phyloP scores from a whole-genome alignment of 2,888 invertebrate genomes.

The Biston stratarius region DNA sequence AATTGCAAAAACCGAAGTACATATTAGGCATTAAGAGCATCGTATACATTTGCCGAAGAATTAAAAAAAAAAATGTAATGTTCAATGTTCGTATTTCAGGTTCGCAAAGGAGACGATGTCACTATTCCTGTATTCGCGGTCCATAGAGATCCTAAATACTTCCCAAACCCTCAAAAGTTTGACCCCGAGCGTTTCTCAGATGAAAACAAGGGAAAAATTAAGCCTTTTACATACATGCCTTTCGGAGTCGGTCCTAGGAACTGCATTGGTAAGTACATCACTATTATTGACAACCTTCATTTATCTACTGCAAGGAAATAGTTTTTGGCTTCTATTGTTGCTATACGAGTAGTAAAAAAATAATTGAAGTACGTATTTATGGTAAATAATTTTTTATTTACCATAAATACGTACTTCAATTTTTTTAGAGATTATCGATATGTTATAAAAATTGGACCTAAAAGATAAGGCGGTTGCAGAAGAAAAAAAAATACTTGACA shows the following conservation, averaged over 20 bases:
- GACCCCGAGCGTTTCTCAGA: conserved; percentile 86
- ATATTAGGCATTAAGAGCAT: neutral
- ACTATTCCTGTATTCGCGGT: conserved; percentile 72
- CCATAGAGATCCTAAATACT: conserved; percentile 83
- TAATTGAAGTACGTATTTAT: no score
- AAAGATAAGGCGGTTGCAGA: no score
- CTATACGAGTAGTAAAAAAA: no score
- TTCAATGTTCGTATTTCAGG: conserved; percentile 46
- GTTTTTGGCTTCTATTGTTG: no score
- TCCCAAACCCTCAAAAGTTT: conserved; percentile 84
- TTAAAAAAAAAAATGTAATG: neutral
- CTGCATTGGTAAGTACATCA: conserved; percentile 84
- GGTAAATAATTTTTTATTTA: no score
- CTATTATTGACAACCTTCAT: neutral
- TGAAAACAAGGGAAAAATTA: conserved; percentile 58
- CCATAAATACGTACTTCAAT: no score
- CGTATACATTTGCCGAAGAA: no score
- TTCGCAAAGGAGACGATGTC: conserved; percentile 63
- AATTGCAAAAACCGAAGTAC: neutral
- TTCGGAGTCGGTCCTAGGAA: conserved; percentile 82
- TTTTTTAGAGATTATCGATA: no score
- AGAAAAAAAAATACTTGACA: no score
- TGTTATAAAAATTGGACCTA: no score
- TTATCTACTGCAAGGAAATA: no score
- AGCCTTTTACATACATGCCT: conserved; percentile 30